Base-by-base conservation (phyloP, 2,113 vertebrate genomes). In the Picathartes gymnocephalus region DNA sequence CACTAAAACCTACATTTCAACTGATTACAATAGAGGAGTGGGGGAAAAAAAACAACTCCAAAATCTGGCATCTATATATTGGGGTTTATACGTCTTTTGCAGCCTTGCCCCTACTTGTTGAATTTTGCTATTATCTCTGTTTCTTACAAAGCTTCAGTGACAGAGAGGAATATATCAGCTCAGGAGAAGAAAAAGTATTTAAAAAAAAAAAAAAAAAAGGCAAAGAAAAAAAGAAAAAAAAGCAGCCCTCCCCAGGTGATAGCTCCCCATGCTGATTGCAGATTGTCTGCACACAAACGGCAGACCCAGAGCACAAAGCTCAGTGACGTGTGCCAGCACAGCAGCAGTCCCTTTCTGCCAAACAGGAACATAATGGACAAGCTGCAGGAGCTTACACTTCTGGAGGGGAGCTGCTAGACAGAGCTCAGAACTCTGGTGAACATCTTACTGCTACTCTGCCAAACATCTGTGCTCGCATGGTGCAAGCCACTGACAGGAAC, bases 301-400 rank as follows among this genome's bases (percentile, higher is more conserved):
- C 93, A 96, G 90, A 76, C 31, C 81, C 4, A 35, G 77, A 78
- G 94, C 9, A 83, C 92, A 96, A 66, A 73, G 86, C 92, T 91
- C 88, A 35, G 84, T 81, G 90, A 95, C 86, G 80, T 86, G 94
- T 97, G 95, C 91, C 96, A 97, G 84, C 91, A 24, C 96, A 96
- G 96, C 91, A 86, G 96, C 93, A 39, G 8, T 27, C 3, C 73
- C 91, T 88, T 84, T 84, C 89, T 95, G 95, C 93, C 96, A 97
- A 96, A 96, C 65, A 42, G 91, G 76, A 97, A 92, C 96, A 97
- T 95, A 97, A 98, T 77, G 95, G 97, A 92, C 89, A 76, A 94
- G 66, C 73, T 84, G 94, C 78, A 53, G 96, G 97, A 92, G 96
- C 62, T 95, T 47, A 58, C 81, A 50, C 37, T 60, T 95, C 96